Conservation (phyloP, 2,888 invertebrate genomes). For the Synergus itoensis region DNA sequence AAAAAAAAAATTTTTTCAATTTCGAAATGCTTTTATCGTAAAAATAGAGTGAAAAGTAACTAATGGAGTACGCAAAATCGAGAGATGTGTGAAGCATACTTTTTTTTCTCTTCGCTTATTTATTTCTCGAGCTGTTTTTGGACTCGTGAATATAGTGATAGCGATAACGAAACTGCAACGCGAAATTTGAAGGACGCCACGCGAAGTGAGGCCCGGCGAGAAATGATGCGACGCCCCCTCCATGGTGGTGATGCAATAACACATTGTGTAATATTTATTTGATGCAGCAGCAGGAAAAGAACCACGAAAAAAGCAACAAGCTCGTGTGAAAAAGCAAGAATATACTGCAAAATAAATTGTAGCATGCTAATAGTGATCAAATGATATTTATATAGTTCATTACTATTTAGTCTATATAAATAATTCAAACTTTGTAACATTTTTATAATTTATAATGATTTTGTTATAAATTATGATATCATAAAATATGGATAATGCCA, state of each 20-base stretch:
- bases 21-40: background rate
- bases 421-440: no score
- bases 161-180: background rate
- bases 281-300: background rate
- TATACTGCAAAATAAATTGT: background rate
- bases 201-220: background rate
- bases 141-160: background rate
- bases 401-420: no score
- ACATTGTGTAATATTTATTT: constrained; percentile 1
- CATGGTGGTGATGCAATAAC: background rate
- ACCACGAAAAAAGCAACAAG: background rate
- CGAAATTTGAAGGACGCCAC: background rate
- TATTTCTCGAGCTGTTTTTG: background rate
- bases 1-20: background rate
- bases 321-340: background rate
- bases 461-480: no score
- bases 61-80: background rate
- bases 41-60: background rate
- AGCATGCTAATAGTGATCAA: background rate
- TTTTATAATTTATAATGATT: no score
- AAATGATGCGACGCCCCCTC: no score
- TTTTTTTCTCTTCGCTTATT: background rate
- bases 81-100: background rate
- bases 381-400: no score
- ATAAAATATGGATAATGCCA: no score